Conservation (phyloP, 2,797 vertebrate genomes). For the Calcarius lapponicus region DNA sequence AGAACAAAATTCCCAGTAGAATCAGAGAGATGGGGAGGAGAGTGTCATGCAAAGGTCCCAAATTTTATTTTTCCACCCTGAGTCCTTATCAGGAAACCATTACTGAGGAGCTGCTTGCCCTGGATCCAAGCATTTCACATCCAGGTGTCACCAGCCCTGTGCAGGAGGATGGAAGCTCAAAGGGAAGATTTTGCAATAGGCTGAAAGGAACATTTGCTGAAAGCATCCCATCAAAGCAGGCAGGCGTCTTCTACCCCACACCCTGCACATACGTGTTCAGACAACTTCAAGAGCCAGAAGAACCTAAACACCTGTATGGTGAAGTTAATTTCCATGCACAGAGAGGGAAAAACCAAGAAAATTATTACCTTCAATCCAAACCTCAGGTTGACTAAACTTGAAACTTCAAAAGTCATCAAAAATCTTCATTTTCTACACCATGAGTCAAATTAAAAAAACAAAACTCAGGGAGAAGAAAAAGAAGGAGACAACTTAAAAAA, state of each 20-base stretch:
- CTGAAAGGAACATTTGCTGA: not conserved
- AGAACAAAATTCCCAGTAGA: not conserved
- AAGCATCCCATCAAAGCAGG: not conserved
- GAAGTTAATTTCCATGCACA: not conserved
- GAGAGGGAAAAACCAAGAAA: not conserved
- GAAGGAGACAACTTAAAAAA: not conserved
- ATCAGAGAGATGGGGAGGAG: not conserved
- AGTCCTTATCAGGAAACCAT: not conserved
- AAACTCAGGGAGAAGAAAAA: not conserved
- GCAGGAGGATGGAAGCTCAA: not conserved
- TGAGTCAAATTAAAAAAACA: not conserved
- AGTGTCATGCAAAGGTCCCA: fast-evolving
- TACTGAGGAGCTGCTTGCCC: not conserved
- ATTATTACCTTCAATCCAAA: not conserved
- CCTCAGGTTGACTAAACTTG: not conserved
- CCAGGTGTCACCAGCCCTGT: not conserved
- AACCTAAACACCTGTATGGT: not conserved
- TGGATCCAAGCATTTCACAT: not conserved
- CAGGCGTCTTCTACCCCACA: not conserved
- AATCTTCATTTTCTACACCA: not conserved
- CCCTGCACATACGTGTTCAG: fast-evolving
- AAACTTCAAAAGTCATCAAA: not conserved
- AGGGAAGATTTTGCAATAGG: not conserved
- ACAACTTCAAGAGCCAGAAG: not conserved
- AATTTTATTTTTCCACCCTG: not conserved